These are phyloP conservation scores for Camponotus pennsylvanicus DNA, from an alignment of 1,140 invertebrate species.

Conservation along the genomic window DNA sequence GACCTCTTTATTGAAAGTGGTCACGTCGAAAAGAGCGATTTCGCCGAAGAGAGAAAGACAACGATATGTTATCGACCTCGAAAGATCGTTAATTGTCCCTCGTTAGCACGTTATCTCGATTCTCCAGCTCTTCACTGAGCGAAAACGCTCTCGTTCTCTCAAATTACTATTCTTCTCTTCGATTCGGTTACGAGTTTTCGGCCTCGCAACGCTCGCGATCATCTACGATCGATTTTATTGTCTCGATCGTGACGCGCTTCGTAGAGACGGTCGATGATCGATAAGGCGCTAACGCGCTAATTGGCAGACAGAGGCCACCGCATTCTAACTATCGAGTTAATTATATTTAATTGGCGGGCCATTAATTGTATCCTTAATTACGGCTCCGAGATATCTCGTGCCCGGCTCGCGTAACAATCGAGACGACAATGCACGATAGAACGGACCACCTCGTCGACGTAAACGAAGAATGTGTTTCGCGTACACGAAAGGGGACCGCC, in stretches of 20 bases:
- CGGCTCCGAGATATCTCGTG: slow-evolving; percentile 40
- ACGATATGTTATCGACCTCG: slow-evolving; percentile 22
- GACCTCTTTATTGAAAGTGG: slow-evolving; percentile 26
- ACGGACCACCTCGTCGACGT: slow-evolving; percentile 26
- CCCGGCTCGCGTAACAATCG: slow-evolving; percentile 30
- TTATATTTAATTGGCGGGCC: slow-evolving; percentile 76
- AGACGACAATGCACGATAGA: background rate
- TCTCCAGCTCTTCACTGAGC: slow-evolving; percentile 11
- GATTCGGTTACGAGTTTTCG: background rate
- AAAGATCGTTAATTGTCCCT: slow-evolving; percentile 63
- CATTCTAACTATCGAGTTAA: slow-evolving; percentile 69
- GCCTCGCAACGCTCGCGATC: slow-evolving; percentile 18
- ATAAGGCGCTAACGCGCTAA: slow-evolving; percentile 77
- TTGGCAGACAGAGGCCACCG: slow-evolving; percentile 66
- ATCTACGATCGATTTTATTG: slow-evolving; percentile 66
- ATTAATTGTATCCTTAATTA: slow-evolving; percentile 78
- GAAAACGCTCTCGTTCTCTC: slow-evolving; percentile 11
- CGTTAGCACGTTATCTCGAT: slow-evolving; percentile 63
- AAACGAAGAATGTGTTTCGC: slow-evolving; percentile 11
- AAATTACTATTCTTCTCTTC: background rate
- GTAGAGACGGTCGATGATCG: slow-evolving; percentile 64
- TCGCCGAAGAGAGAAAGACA: slow-evolving; percentile 16
- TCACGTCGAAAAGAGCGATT: slow-evolving; percentile 37
- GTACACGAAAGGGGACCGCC: background rate
- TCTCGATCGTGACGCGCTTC: slow-evolving; percentile 50